Base-by-base conservation (phyloP, 2,797 vertebrate genomes). In the Ptychadena robeensis region DNA sequence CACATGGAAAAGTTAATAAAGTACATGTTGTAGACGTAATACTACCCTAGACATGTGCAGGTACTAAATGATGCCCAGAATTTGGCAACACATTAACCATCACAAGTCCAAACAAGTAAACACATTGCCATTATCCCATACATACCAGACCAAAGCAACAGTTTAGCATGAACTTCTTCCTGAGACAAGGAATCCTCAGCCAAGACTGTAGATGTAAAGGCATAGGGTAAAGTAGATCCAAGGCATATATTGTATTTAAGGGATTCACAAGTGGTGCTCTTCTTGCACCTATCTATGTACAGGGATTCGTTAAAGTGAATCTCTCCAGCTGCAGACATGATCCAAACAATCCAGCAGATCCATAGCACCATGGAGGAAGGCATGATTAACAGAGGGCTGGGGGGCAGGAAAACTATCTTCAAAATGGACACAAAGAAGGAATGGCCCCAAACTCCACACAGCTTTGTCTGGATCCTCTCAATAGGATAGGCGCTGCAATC, bases 81-180 rank as follows among this genome's bases (percentile, higher is more conserved):
- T 28, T 61, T 12, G 59, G 25, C 48, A 15, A 53, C 22, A 15
- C 48, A 4, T 53, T 53, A 15, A 11, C 10, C 44, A 7, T 18
- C 18, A 53, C 4, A 53, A 18, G 14, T 3, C 40, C 12, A 12
- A 44, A 15, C 14, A 38, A n/a, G n/a, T n/a, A n/a, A n/a, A 38
- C 37, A 38, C 6, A 38, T 38, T 35, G 22, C 3, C 28, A 27
- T 18, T n/a, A 2, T 30, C 3, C 25, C 8, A 27, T 80, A 85
- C 96, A 93, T 91, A 98, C 97, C 97, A 11, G 97, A 97, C 97
- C 97, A 98, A 90, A 98, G 96, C 91, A 95, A 91, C 69, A 98
- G 86, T 87, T 98, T 98, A 86, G 96, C 94, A 59, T 93, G 94
- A 79, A 95, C 97, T 86, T 98, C 96, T 68, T 97, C 96, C 85